phyloP scores from a whole-genome alignment of 2,113 vertebrate genomes.

The Isichthys henryi region DNA sequence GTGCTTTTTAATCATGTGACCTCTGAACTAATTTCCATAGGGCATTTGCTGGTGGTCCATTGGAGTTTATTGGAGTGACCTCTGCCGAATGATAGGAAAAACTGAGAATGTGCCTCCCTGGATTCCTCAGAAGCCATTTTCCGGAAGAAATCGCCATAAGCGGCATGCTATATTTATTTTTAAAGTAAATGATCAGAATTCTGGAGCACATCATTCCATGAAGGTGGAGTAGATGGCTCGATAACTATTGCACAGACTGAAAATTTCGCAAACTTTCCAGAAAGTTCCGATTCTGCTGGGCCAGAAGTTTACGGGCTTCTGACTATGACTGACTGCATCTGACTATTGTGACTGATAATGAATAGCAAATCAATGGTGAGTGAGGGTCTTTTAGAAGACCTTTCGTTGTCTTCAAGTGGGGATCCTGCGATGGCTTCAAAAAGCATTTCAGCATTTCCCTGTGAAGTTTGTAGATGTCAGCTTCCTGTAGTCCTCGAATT shows the following conservation, averaged over 20 bases:
- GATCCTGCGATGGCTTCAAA: background rate
- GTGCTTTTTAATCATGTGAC: background rate
- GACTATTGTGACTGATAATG: constrained; percentile 5
- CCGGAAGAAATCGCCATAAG: background rate
- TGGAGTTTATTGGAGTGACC: background rate
- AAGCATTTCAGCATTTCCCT: background rate
- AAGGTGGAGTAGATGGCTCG: constrained; percentile 36
- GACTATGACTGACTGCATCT: background rate
- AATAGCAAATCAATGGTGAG: background rate
- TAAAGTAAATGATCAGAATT: background rate
- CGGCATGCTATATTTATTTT: background rate
- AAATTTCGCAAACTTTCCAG: background rate
- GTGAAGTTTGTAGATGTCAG: background rate
- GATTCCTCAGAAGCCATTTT: background rate
- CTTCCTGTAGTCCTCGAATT: background rate
- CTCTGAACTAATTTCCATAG: background rate
- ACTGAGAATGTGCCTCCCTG: background rate
- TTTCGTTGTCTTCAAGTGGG: background rate
- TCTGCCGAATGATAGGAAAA: background rate
- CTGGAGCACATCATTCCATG: background rate
- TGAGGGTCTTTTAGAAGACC: background rate
- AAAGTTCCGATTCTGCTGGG: constrained; percentile 29
- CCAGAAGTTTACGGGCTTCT: constrained; percentile 12
- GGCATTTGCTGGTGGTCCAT: background rate
- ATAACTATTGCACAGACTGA: constrained; percentile 18